These are phyloP conservation scores for Leptoclinus maculatus DNA, from an alignment of 2,797 vertebrate species.

Conservation along the genomic window DNA sequence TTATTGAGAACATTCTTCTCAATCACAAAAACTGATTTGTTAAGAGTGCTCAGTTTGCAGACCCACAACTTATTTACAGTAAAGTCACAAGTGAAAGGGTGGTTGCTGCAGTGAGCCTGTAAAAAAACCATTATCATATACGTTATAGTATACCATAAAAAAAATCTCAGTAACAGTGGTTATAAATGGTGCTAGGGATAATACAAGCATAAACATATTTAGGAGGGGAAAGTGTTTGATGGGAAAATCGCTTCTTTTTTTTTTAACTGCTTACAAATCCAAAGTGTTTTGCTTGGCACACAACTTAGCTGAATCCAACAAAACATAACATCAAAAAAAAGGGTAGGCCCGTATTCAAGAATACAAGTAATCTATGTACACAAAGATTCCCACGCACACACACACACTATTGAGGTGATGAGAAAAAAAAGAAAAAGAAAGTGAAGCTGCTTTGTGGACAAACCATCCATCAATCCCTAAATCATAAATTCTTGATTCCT, in stretches of 20 bases:
- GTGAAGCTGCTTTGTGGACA: conserved; percentile 52
- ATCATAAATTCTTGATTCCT: conserved; percentile 43
- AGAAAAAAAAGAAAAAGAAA: conserved; percentile 19
- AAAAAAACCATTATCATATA: conserved; percentile 69
- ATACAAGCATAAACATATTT: conserved; percentile 56
- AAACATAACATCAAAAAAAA: conserved; percentile 30
- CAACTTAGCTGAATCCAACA: conserved; percentile 49
- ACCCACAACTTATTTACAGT: conserved; percentile 70
- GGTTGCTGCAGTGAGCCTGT: conserved; percentile 68
- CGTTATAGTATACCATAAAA: conserved; percentile 64
- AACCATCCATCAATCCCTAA: conserved; percentile 42
- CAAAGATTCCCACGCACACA: conserved; percentile 23
- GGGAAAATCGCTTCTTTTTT: neutral
- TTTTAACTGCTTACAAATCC: conserved; percentile 43
- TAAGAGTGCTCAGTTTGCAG: conserved; percentile 65
- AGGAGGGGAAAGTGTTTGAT: conserved; percentile 1
- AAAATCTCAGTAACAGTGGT: conserved; percentile 80
- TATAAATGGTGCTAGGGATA: conserved; percentile 74
- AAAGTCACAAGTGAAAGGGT: conserved; percentile 72
- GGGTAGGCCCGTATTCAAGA: conserved; percentile 17
- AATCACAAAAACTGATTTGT: conserved; percentile 74
- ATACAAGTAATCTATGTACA: conserved; percentile 40
- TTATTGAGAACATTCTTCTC: conserved; percentile 73
- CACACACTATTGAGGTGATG: conserved; percentile 42
- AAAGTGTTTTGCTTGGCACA: conserved; percentile 61